A percentile compares a stretch with the other conserved stretches of the same genome.
Evolutionary conservation across 2,113 vertebrate genomes (phyloP).

Genomic region (Lethenteron reissneri): DNA sequence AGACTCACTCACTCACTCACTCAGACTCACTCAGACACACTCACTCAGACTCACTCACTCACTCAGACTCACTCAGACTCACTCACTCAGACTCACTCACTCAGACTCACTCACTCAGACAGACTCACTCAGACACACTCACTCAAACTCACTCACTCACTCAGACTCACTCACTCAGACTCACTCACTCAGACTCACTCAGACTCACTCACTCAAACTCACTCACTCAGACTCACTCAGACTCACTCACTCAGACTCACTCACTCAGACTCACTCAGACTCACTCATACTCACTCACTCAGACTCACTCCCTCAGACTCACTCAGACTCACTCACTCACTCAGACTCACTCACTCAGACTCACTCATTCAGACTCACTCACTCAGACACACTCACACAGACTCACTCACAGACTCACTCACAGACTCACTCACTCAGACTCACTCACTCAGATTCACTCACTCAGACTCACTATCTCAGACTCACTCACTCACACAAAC

Average conservation of each 20-base stretch:
- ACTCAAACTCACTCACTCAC: not conserved
- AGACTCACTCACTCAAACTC: not conserved
- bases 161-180: not conserved
- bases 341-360: not conserved
- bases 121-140: not conserved
- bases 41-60: no score
- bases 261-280: not conserved
- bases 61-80: no score
- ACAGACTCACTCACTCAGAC: not conserved
- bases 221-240: constrained; percentile 1
- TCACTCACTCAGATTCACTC: not conserved
- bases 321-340: not conserved
- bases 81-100: no score
- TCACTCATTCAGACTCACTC: constrained; percentile 5
- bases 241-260: not conserved
- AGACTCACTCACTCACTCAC: no score
- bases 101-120: no score
- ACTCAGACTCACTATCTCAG: not conserved
- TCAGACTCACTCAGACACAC: no score
- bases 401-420: not conserved
- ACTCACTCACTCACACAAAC: not conserved
- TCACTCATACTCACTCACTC: not conserved
- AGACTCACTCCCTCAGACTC: not conserved
- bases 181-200: not conserved
- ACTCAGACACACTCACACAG: no score